Conservation (phyloP, 2,888 invertebrate genomes). For the Temnothorax ravouxi region DNA sequence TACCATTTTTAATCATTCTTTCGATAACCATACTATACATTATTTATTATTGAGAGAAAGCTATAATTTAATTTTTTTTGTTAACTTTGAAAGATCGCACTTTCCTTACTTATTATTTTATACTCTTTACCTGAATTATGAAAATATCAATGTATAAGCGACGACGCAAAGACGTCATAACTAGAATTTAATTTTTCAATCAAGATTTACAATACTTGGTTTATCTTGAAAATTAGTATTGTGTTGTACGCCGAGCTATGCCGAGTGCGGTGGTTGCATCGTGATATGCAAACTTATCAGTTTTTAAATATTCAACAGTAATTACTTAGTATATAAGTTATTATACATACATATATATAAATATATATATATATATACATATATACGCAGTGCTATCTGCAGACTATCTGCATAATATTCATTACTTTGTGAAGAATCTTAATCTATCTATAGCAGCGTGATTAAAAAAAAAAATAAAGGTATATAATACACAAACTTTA, state of each 20-base stretch:
- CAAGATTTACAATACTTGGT: constrained; percentile 28
- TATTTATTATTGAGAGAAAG: neutral
- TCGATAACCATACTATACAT: neutral
- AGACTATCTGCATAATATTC: constrained; percentile 63
- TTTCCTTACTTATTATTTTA: constrained; percentile 14
- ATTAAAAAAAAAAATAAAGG: constrained; percentile 80
- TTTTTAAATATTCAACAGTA: constrained; percentile 66
- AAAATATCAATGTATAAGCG: constrained; percentile 21
- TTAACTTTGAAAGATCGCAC: neutral
- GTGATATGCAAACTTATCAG: constrained; percentile 60
- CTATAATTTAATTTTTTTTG: neutral
- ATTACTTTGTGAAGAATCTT: constrained; percentile 75
- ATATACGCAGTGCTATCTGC: constrained; percentile 37
- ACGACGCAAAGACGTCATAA: neutral
- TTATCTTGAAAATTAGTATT: constrained; percentile 46
- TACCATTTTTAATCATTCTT: constrained; percentile 8
- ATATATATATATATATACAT: neutral
- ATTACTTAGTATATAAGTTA: constrained; percentile 72
- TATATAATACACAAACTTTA: constrained; percentile 60
- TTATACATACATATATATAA: constrained; percentile 33
- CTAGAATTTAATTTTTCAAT: constrained; percentile 26
- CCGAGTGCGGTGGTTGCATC: constrained; percentile 48
- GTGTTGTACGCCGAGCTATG: constrained; percentile 49
- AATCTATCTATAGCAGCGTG: constrained; percentile 66
- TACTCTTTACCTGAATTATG: constrained; percentile 9